These are phyloP conservation scores for Phyllotreta cruciferae DNA, from an alignment of 2,888 invertebrate species.

Conservation along the genomic window DNA sequence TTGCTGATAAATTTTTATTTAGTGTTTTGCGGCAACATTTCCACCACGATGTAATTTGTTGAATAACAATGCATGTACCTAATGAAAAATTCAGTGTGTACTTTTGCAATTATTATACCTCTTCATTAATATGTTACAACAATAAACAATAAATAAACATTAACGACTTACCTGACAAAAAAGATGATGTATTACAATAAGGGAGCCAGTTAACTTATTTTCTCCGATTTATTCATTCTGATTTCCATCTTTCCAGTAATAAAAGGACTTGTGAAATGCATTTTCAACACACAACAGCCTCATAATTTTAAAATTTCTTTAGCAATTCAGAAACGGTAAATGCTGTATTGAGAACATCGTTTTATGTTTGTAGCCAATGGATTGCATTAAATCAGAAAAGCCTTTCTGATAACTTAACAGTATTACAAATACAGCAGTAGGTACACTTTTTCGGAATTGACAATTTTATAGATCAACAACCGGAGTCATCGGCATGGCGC, in stretches of 20 bases:
- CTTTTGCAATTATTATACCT: too few species aligned
- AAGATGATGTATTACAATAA: not conserved
- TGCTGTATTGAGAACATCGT: conserved; percentile 21
- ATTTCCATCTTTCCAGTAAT: conserved; percentile 1
- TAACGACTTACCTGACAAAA: conserved; percentile 8
- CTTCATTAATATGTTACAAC: too few species aligned
- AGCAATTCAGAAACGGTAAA: not conserved
- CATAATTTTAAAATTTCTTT: conserved; percentile 13
- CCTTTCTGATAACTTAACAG: conserved; percentile 12
- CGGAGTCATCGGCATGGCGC: conserved; percentile 44
- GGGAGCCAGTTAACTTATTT: conserved; percentile 1
- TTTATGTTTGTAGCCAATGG: conserved; percentile 17
- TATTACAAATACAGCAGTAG: conserved; percentile 19
- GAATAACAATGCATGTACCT: too few species aligned
- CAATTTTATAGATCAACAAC: conserved; percentile 38
- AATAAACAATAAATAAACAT: not conserved
- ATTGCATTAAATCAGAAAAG: conserved; percentile 19
- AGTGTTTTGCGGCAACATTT: too few species aligned
- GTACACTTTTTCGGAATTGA: conserved; percentile 24
- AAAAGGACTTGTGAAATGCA: conserved; percentile 13
- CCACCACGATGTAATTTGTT: too few species aligned
- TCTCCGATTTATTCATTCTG: conserved; percentile 15
- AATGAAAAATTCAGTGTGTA: too few species aligned
- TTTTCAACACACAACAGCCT: conserved; percentile 12
- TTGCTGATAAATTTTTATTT: too few species aligned